A percentile compares a stretch with the other conserved stretches of the same genome.
Evolutionary conservation across 2,888 invertebrate species (phyloP).

Genomic region (Agrotis segetum): DNA sequence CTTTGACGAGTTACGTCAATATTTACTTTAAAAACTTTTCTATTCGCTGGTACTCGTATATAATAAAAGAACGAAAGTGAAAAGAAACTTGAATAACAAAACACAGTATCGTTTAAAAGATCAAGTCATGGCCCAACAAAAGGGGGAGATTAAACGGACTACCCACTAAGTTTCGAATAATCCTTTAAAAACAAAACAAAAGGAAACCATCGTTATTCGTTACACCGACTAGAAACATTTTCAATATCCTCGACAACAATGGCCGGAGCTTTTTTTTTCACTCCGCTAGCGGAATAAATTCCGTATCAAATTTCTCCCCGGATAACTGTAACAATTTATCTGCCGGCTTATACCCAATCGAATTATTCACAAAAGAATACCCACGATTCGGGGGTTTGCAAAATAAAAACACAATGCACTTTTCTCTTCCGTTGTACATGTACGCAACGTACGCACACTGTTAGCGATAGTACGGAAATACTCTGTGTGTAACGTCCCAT

Average conservation of each 20-base stretch:
- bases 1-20: conserved; percentile 78
- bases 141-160: conserved; percentile 75
- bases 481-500: conserved; percentile 86
- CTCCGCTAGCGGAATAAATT: conserved; percentile 76
- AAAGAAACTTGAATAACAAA: conserved; percentile 71
- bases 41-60: conserved; percentile 67
- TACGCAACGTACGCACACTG: conserved; percentile 82
- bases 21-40: conserved; percentile 79
- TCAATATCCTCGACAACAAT: conserved; percentile 86
- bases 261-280: conserved; percentile 75
- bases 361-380: conserved; percentile 70
- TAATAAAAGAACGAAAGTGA: conserved; percentile 72
- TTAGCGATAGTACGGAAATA: conserved; percentile 87
- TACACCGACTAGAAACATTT: conserved; percentile 82
- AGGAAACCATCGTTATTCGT: conserved; percentile 76
- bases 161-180: conserved; percentile 80
- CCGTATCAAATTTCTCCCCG: conserved; percentile 79
- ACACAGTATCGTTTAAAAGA: conserved; percentile 66
- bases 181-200: conserved; percentile 83
- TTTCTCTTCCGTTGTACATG: conserved; percentile 79
- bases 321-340: conserved; percentile 75
- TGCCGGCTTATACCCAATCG: conserved; percentile 67
- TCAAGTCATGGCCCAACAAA: conserved; percentile 78
- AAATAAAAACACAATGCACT: conserved; percentile 81
- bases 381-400: conserved; percentile 65